phyloP scores from a whole-genome alignment of 2,797 vertebrate genomes.

The Antennarius maculatus region DNA sequence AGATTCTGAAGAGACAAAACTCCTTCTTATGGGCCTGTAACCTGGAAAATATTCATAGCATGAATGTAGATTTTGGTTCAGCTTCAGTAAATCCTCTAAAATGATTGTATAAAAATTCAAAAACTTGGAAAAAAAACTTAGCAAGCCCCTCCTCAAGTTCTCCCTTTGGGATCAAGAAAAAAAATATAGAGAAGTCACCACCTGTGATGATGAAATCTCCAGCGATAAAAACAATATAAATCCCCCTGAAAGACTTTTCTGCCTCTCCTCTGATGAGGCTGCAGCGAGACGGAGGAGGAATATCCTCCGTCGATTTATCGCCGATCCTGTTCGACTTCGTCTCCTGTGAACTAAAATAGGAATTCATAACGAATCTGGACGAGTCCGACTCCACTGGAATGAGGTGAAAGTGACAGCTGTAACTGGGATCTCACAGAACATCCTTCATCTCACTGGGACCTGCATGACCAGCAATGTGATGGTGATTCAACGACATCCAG shows the following conservation, averaged over 20 bases:
- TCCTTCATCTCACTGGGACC: conserved; percentile 38
- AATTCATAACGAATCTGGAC: conserved; percentile 52
- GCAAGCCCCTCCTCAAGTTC: conserved; percentile 1
- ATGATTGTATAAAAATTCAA: too few species aligned
- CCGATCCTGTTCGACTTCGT: conserved; percentile 45
- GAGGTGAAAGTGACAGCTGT: conserved; percentile 42
- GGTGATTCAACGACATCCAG: conserved; percentile 27
- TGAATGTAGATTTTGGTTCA: too few species aligned
- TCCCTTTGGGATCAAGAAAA: conserved; percentile 8
- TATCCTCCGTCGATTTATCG: conserved; percentile 26
- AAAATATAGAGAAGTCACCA: conserved; percentile 29
- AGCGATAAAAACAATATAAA: conserved; percentile 32
- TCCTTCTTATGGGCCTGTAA: too few species aligned
- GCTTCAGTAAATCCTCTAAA: too few species aligned
- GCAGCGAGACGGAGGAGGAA: neutral
- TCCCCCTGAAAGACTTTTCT: conserved; percentile 19
- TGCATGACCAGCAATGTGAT: conserved; percentile 23
- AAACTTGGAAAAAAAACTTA: too few species aligned
- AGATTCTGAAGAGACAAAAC: too few species aligned
- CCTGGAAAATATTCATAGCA: too few species aligned
- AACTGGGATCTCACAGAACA: conserved; percentile 40
- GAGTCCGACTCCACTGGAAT: conserved; percentile 38
- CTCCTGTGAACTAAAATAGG: conserved; percentile 41
- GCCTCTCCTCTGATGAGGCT: conserved; percentile 28
- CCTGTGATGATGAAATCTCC: conserved; percentile 39